These are phyloP conservation scores for Tanytarsus gracilentus DNA, from an alignment of 2,888 invertebrate species.

Conservation along the genomic window DNA sequence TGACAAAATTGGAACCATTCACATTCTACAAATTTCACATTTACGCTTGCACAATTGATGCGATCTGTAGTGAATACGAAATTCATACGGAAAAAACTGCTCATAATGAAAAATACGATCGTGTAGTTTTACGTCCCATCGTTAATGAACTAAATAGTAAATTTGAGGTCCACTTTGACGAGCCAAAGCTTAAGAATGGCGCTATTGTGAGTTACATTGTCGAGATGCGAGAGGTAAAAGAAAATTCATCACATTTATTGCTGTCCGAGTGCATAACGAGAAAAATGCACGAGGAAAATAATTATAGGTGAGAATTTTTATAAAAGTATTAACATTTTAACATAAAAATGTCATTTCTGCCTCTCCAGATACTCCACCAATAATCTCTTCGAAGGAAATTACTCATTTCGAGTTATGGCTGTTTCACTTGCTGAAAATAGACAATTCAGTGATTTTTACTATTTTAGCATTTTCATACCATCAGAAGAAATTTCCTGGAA, in stretches of 20 bases:
- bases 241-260: constrained; percentile 38
- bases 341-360: too few relatives aligned
- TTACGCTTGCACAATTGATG: constrained; percentile 49
- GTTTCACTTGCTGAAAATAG: not conserved
- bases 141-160: constrained; percentile 31
- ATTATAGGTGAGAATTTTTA: constrained; percentile 33
- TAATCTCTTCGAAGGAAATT: not conserved
- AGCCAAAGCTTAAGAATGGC: constrained; percentile 57
- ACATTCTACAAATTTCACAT: constrained; percentile 52
- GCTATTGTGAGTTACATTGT: constrained; percentile 54
- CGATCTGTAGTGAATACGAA: constrained; percentile 45
- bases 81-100: constrained; percentile 46
- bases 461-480: too few relatives aligned
- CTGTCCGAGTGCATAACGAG: constrained; percentile 46
- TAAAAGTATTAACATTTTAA: too few relatives aligned
- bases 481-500: too few relatives aligned
- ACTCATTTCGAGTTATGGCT: not conserved
- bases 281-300: constrained; percentile 34
- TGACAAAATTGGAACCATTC: constrained; percentile 48
- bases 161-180: constrained; percentile 46
- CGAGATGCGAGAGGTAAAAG: constrained; percentile 44
- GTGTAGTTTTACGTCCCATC: constrained; percentile 38
- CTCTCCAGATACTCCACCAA: too few relatives aligned
- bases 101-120: constrained; percentile 41
- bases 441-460: not conserved